These are phyloP conservation scores for Caenorhabditis sp. DNA, from an alignment of 2,888 invertebrate species.

Conservation along the genomic window DNA sequence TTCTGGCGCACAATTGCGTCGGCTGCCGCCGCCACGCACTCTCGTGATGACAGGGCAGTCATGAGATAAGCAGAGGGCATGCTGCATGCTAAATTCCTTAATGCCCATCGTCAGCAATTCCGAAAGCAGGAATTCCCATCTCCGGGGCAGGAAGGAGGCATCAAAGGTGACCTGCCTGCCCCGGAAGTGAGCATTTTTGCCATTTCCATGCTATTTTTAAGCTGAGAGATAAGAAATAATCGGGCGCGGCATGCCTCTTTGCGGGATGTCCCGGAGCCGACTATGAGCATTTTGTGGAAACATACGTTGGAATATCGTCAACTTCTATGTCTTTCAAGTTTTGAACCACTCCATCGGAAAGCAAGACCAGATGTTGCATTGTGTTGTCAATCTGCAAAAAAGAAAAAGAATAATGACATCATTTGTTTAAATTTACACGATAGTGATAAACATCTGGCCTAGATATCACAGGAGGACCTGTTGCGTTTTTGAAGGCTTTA, in stretches of 20 bases:
- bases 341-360: conserved; percentile 69
- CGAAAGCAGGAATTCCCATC: too few species aligned
- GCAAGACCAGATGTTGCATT: conserved; percentile 63
- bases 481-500: conserved; percentile 52
- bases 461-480: conserved; percentile 62
- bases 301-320: conserved; percentile 63
- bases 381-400: conserved; percentile 61
- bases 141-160: too few species aligned
- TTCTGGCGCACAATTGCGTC: too few species aligned
- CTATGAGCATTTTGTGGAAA: background rate
- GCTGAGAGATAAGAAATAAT: background rate
- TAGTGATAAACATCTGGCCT: conserved; percentile 58
- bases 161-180: too few species aligned
- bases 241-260: background rate
- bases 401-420: too few species aligned
- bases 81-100: too few species aligned
- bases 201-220: too few species aligned
- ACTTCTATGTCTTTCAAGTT: conserved; percentile 65
- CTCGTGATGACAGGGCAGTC: too few species aligned
- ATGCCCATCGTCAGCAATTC: too few species aligned
- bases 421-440: conserved; percentile 45
- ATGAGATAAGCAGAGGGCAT: too few species aligned
- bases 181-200: too few species aligned
- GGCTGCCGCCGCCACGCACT: too few species aligned
- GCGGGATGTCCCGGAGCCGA: background rate